These are phyloP conservation scores for Marisa cornuarietis DNA, from an alignment of 1,140 invertebrate genomes.

Conservation along the genomic window DNA sequence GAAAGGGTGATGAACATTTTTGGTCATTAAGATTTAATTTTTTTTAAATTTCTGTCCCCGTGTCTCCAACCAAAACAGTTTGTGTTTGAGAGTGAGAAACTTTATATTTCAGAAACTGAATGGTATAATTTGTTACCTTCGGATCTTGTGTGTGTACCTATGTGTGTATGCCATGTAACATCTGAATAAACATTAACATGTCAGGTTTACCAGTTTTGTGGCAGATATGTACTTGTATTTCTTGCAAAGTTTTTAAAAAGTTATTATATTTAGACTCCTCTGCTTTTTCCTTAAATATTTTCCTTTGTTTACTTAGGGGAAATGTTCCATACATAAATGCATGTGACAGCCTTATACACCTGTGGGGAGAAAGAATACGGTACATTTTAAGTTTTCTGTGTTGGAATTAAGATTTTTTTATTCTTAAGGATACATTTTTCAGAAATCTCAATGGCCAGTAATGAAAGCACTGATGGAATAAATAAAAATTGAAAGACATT, in stretches of 20 bases:
- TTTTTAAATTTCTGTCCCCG: no score
- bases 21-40: background rate
- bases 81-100: background rate
- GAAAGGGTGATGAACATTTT: conserved; percentile 28
- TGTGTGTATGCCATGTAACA: no score
- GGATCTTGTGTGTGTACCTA: no score
- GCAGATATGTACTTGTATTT: background rate
- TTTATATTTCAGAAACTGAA: background rate
- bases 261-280: background rate
- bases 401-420: no score
- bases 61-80: no score
- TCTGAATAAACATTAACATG: background rate
- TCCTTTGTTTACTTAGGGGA: background rate
- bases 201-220: background rate
- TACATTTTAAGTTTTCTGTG: no score
- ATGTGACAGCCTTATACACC: background rate
- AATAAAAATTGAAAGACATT: background rate
- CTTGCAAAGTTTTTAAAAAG: background rate
- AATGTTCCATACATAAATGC: background rate
- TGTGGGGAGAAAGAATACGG: conserved; percentile 1
- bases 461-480: background rate
- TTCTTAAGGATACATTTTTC: no score
- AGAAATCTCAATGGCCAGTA: no score
- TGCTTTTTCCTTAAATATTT: background rate
- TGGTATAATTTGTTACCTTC: no score